Evolutionary conservation across 2,113 vertebrate species (phyloP).

Genomic region (Phrynosoma platyrhinos): DNA sequence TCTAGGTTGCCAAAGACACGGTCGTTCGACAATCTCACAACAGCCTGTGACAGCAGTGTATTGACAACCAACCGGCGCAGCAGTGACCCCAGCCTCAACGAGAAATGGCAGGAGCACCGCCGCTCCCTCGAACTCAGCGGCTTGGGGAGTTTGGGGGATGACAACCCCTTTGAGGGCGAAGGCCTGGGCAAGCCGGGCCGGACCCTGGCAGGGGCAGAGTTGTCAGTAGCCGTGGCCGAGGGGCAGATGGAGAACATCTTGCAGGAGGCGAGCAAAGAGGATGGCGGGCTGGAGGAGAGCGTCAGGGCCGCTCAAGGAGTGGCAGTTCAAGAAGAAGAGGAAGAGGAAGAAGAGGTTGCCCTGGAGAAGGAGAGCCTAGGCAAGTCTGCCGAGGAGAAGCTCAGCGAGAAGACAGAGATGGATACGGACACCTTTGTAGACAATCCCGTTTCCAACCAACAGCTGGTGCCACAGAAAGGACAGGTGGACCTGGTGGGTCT

Average conservation of each 20-base stretch:
- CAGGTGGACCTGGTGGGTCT: constrained; percentile 32
- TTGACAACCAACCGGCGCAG: constrained; percentile 89
- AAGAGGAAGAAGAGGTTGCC: constrained; percentile 55
- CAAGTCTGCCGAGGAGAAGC: constrained; percentile 7
- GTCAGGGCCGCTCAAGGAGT: constrained; percentile 33
- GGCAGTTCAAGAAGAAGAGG: constrained; percentile 49
- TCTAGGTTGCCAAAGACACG: constrained; percentile 93
- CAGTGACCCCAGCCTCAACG: constrained; percentile 95
- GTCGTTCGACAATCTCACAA: constrained; percentile 95
- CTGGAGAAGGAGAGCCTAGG: constrained; percentile 46
- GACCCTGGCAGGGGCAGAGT: constrained; percentile 79
- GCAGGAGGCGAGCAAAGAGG: constrained; percentile 92
- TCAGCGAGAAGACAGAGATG: constrained; percentile 37
- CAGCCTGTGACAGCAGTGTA: constrained; percentile 84
- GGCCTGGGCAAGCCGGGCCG: constrained; percentile 64
- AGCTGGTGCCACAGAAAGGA: constrained; percentile 48
- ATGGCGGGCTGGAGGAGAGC: constrained; percentile 78
- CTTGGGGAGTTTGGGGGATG: constrained; percentile 78
- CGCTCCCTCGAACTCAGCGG: constrained; percentile 91
- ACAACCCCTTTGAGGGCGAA: constrained; percentile 76
- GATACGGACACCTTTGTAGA: constrained; percentile 23
- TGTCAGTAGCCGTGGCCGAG: constrained; percentile 89
- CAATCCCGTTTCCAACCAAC: constrained; percentile 38
- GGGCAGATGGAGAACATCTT: constrained; percentile 97
- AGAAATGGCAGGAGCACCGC: constrained; percentile 97